Evolutionary conservation across 2,888 invertebrate species (phyloP).

Genomic region (Gortyna flavago): DNA sequence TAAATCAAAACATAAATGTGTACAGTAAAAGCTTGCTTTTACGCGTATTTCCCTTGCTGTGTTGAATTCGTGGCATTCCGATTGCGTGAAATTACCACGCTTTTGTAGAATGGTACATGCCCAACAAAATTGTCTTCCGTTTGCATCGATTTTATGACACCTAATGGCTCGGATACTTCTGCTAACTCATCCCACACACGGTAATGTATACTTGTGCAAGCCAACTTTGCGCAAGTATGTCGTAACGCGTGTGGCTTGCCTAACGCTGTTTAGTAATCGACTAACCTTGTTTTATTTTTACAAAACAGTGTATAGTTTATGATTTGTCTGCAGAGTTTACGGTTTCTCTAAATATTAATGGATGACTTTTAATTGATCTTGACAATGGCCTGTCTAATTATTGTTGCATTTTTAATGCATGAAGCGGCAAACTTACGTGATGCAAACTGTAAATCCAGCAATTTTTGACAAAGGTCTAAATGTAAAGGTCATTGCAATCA

Average conservation of each 20-base stretch:
- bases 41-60: background rate
- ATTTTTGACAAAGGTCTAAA: background rate
- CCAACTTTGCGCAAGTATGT: background rate
- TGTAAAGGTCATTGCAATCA: no score
- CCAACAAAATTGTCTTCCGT: background rate
- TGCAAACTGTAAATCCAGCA: background rate
- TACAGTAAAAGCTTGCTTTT: background rate
- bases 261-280: background rate
- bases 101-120: background rate
- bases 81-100: background rate
- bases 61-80: background rate
- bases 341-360: background rate
- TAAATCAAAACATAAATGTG: slow-evolving; percentile 3
- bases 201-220: background rate
- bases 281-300: background rate
- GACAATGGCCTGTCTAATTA: background rate
- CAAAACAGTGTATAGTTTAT: background rate
- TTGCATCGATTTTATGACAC: background rate
- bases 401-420: background rate
- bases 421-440: background rate
- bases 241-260: background rate
- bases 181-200: background rate
- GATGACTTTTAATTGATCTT: background rate
- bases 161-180: background rate
- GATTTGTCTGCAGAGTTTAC: background rate